Conservation (phyloP, 2,113 vertebrate species). For the Pelusios castaneus region DNA sequence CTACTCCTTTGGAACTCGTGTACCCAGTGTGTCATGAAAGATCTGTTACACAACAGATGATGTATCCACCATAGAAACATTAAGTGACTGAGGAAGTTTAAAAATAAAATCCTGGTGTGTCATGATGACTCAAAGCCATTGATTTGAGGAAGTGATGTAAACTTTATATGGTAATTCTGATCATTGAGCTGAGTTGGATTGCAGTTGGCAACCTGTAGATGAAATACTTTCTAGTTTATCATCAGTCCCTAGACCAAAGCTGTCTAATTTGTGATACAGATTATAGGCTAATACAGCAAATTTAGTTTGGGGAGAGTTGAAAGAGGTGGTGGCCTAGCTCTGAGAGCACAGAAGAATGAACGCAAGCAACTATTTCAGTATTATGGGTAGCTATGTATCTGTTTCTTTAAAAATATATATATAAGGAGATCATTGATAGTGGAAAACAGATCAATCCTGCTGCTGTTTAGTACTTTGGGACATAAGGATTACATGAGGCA, state of each 20-base stretch:
- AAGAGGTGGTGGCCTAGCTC: not conserved
- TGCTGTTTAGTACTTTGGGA: no score
- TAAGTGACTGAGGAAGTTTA: not conserved
- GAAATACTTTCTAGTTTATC: not conserved
- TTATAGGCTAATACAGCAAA: no score
- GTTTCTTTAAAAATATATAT: no score
- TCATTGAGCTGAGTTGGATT: not conserved
- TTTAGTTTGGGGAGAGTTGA: no score
- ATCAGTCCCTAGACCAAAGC: not conserved
- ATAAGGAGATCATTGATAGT: no score
- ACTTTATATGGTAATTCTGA: not conserved
- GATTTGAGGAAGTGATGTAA: not conserved
- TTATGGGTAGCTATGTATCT: no score
- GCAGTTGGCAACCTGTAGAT: not conserved
- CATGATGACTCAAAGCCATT: accelerated
- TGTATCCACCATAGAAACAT: not conserved
- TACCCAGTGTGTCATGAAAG: accelerated
- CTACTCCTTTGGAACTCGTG: no score
- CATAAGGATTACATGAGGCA: no score
- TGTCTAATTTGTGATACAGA: not conserved
- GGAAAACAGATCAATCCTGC: no score
- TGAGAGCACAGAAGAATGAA: not conserved
- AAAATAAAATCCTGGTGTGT: not conserved
- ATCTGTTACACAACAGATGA: not conserved
- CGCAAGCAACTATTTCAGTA: not conserved